phyloP scores from a whole-genome alignment of 2,888 invertebrate species.

The Lasioglossum malachurum region DNA sequence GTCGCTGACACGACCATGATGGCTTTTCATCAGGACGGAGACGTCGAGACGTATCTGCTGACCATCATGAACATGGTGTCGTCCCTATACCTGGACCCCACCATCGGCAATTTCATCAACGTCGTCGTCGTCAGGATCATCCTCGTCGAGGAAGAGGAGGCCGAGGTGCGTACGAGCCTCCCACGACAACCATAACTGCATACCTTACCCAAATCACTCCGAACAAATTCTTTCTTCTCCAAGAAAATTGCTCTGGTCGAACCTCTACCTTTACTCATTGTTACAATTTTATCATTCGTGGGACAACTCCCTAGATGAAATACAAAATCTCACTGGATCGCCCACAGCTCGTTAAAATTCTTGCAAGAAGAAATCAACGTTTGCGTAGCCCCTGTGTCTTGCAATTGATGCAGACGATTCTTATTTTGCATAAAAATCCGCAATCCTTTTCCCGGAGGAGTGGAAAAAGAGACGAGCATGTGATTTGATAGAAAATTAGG shows the following conservation, averaged over 20 bases:
- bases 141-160: conserved; percentile 89
- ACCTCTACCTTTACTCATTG: too few relatives aligned
- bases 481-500: neutral
- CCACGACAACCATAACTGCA: neutral
- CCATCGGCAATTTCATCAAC: conserved; percentile 95
- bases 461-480: neutral
- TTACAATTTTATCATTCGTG: too few relatives aligned
- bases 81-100: conserved; percentile 93
- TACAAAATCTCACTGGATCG: too few relatives aligned
- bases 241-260: neutral
- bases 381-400: too few relatives aligned
- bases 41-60: conserved; percentile 93
- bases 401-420: too few relatives aligned
- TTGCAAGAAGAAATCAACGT: too few relatives aligned
- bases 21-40: conserved; percentile 92
- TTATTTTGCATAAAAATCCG: too few relatives aligned
- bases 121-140: conserved; percentile 95
- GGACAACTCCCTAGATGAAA: too few relatives aligned
- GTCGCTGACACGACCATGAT: conserved; percentile 96
- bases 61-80: conserved; percentile 98
- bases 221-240: neutral
- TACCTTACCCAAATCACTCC: neutral
- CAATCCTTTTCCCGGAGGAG: too few relatives aligned
- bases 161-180: conserved; percentile 84
- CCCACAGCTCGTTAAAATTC: too few relatives aligned